Evolutionary conservation across 2,113 vertebrate genomes (phyloP).

Genomic region (Chionodraco myersi): DNA sequence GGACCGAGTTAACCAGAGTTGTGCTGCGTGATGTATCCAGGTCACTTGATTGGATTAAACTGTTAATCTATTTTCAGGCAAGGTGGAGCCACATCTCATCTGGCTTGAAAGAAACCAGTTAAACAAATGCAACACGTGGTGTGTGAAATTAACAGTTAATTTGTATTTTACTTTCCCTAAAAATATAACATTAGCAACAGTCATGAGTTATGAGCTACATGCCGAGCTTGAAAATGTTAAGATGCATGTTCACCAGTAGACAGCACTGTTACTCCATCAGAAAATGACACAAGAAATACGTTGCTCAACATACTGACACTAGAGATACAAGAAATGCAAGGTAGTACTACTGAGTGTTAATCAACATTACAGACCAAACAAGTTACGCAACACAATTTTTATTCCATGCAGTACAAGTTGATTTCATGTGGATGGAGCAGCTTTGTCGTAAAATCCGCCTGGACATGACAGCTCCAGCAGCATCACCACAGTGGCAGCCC

Average conservation of each 20-base stretch:
- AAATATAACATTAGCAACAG: background rate
- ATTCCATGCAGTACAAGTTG: slow-evolving; percentile 65
- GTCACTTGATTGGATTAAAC: slow-evolving; percentile 63
- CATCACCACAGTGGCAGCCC: slow-evolving; percentile 71
- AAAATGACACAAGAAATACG: background rate
- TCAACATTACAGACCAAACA: slow-evolving; percentile 3
- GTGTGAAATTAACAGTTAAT: background rate
- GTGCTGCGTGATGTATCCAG: slow-evolving; percentile 48
- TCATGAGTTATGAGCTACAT: slow-evolving; percentile 5
- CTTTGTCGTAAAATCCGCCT: slow-evolving; percentile 6
- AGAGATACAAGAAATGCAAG: background rate
- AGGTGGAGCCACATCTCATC: slow-evolving; percentile 15
- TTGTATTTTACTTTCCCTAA: background rate
- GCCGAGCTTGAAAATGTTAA: background rate
- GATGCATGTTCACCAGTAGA: slow-evolving; percentile 48
- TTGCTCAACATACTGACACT: background rate
- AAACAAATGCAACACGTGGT: slow-evolving; percentile 4
- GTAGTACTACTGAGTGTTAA: background rate
- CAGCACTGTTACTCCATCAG: slow-evolving; percentile 43
- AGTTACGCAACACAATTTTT: slow-evolving; percentile 43
- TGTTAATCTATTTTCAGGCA: slow-evolving; percentile 50
- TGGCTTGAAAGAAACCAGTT: background rate
- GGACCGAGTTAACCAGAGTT: slow-evolving; percentile 24
- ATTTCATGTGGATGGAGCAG: slow-evolving; percentile 10
- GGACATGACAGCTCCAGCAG: slow-evolving; percentile 12